These are phyloP conservation scores for Cinclus mexicanus DNA, from an alignment of 2,113 vertebrate species.

Conservation along the genomic window DNA sequence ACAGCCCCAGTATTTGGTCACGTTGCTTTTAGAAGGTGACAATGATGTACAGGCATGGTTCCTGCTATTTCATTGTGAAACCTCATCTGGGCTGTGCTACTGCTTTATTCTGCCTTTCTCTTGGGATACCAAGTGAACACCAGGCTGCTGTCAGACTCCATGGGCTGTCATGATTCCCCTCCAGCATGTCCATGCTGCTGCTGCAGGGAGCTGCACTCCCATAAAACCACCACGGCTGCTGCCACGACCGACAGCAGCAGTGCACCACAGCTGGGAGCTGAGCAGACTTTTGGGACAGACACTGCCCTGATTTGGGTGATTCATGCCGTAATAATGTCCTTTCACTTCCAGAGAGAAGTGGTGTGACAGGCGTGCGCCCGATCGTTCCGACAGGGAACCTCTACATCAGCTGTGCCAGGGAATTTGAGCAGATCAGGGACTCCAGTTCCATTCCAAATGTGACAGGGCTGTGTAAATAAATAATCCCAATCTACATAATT, in stretches of 20 bases:
- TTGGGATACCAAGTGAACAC: not conserved
- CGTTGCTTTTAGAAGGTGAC: not conserved
- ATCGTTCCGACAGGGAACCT: constrained; percentile 38
- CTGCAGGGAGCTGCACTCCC: not conserved
- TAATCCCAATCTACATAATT: constrained; percentile 17
- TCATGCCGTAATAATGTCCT: constrained; percentile 38
- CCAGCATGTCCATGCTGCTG: not conserved
- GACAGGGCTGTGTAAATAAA: constrained; percentile 27
- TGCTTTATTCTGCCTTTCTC: not conserved
- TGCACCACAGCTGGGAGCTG: not conserved
- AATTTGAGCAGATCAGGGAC: not conserved
- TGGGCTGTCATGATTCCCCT: not conserved
- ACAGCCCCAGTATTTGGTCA: fast-evolving
- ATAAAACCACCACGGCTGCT: fast-evolving
- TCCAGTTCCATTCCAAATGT: not conserved
- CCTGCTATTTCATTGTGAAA: not conserved
- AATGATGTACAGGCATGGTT: not conserved
- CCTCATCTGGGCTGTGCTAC: not conserved
- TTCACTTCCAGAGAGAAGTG: constrained; percentile 29
- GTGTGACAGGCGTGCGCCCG: not conserved
- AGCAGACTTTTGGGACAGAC: not conserved
- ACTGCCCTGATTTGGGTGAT: not conserved
- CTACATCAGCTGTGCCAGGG: not conserved
- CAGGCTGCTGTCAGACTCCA: not conserved
- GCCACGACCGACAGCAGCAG: not conserved